Evolutionary conservation across 2,113 vertebrate species (phyloP).

Genomic region (Erythrocercus mccallii): DNA sequence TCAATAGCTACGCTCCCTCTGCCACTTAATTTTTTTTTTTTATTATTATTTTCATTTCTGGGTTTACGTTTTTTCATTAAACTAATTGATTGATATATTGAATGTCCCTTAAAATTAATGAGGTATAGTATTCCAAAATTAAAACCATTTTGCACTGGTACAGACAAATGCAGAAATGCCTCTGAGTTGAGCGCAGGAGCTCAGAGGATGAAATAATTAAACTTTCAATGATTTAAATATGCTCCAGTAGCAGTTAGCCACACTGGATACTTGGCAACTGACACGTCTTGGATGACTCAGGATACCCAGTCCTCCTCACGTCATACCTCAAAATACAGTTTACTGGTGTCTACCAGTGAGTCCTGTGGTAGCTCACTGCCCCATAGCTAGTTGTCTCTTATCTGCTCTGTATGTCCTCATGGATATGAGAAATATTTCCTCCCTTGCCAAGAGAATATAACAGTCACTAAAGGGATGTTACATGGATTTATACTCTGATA

Average conservation of each 20-base stretch:
- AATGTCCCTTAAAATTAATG: background rate
- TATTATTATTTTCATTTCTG: background rate
- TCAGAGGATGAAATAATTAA: background rate
- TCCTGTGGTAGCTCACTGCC: background rate
- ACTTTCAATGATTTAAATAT: background rate
- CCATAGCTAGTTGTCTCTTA: background rate
- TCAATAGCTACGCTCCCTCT: background rate
- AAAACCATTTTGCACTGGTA: background rate
- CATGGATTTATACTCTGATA: background rate
- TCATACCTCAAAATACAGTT: background rate
- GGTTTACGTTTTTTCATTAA: background rate
- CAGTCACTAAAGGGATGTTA: background rate
- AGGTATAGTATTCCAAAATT: background rate
- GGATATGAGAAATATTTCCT: background rate
- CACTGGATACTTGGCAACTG: background rate
- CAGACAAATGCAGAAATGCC: background rate
- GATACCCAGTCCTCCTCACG: background rate
- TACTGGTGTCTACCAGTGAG: background rate
- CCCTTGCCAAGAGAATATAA: background rate
- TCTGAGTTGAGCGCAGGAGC: background rate
- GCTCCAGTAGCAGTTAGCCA: background rate
- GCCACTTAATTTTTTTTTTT: background rate
- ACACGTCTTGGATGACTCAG: background rate
- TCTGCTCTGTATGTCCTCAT: background rate
- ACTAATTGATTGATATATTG: background rate